Evolutionary conservation across 1,140 invertebrate genomes (phyloP).

Genomic region (Doryteuthis pealeii): DNA sequence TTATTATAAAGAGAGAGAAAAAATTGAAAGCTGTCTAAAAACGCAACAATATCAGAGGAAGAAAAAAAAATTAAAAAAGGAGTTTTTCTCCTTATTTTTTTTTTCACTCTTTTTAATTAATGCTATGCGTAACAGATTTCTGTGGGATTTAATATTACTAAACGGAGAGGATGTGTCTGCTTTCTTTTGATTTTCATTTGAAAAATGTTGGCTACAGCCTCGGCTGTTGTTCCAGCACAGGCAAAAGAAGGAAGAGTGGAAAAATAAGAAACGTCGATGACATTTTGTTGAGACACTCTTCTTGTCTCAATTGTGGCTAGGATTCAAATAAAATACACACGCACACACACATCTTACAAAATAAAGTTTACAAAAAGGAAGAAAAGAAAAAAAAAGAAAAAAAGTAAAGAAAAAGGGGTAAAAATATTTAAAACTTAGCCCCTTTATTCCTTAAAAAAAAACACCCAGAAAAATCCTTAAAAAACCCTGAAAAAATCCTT

Average conservation of each 20-base stretch:
- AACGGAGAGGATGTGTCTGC: background rate
- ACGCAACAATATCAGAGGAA: background rate
- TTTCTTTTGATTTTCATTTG: background rate
- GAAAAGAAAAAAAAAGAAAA: background rate
- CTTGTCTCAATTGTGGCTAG: background rate
- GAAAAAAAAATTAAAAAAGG: background rate
- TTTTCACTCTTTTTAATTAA: background rate
- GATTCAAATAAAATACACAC: background rate
- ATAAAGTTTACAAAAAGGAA: background rate
- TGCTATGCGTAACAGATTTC: background rate
- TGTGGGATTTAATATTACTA: slow-evolving; percentile 1
- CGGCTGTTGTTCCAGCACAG: background rate
- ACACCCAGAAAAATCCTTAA: too few relatives aligned
- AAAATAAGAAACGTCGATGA: background rate
- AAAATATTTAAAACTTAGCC: background rate
- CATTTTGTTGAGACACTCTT: background rate
- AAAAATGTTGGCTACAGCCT: background rate
- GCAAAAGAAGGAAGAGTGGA: background rate
- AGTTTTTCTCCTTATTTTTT: too few relatives aligned
- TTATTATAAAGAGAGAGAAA: background rate
- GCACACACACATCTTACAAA: background rate
- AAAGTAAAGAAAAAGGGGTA: background rate
- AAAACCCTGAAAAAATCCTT: too few relatives aligned
- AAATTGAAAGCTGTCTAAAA: background rate
- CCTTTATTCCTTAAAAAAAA: background rate